Evolutionary conservation across 2,888 invertebrate genomes (phyloP), one percentile per base, ranked within the genome.

Genomic region (Mesochorus sp.): DNA sequence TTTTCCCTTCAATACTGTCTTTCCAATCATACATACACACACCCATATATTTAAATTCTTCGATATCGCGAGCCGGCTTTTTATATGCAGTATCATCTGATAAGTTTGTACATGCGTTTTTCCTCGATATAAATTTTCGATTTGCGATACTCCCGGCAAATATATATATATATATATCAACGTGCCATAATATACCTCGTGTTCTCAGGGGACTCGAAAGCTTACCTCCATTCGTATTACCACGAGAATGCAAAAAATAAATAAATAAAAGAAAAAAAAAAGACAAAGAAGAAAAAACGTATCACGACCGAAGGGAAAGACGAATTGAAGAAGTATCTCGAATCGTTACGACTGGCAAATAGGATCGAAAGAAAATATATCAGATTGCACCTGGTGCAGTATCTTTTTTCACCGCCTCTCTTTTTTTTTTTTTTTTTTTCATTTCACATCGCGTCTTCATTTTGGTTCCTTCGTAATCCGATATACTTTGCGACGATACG

Each of bases 301-400:
- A 53, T 37, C 10, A 26, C 1, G 14, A 47, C 37, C 6, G 34
- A 51, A 49, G 39, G 12, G 31, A 12, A 24, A 12, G 59, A 19
- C 19, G 49, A 42, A 53, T 24, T 14, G 26, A 28, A 39, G 44
- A 47, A 53, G 6, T 62, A 44, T 37, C 49, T 47, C 39, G 47
- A 49, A 57, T 70, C 57, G 64, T 76, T 59, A 59, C 34, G 34
- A 55, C 34, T 44, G 64, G 17, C 42, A 59, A 62, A 66, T 61
- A 49, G 47, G 44, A 72, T 67, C 47, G 61, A 55, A 53, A 37
- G 42, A 72, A 72, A 67, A 72, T 77, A n/a, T n/a, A 77, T 77
- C 72, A 49, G 55, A 73, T 77, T 61, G 72, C 77, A 67, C 49
- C 72, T 77, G 37, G 37, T 47, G 72, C 53, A 34, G 34, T 34